A percentile compares a stretch with the other conserved stretches of the same genome.
These are phyloP conservation scores for Mus spicilegus DNA, from an alignment of 2,113 vertebrate genomes.

Conservation along the genomic window DNA sequence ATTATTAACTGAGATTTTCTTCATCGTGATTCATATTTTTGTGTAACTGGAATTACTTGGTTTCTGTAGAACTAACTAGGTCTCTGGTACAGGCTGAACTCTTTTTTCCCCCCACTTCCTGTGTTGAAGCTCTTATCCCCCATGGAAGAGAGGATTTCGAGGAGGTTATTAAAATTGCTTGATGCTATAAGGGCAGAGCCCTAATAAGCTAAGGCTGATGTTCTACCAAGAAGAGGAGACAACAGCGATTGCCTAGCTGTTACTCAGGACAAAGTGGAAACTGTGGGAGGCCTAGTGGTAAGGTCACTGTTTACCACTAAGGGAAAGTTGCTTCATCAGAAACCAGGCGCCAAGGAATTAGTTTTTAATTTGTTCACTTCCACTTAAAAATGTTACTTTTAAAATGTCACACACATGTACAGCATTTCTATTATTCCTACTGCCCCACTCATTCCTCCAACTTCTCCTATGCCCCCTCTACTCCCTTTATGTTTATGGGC, in stretches of 20 bases:
- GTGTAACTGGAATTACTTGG: not conserved
- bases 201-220: not conserved
- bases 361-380: not conserved
- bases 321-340: not conserved
- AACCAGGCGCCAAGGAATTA: not conserved
- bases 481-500: not conserved
- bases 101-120: not conserved
- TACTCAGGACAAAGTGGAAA: not conserved
- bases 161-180: not conserved
- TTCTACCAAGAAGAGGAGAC: not conserved
- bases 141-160: not conserved
- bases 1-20: not conserved
- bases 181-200: not conserved
- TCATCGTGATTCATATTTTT: not conserved
- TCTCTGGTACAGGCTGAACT: not conserved
- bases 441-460: not conserved
- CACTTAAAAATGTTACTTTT: not conserved
- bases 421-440: not conserved
- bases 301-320: not conserved
- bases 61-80: not conserved
- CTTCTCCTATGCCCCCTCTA: not conserved
- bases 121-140: not conserved
- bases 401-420: not conserved
- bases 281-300: not conserved
- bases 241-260: not conserved